A percentile compares a stretch with the other conserved stretches of the same genome.
Conservation (phyloP, 2,888 invertebrate species). For the Gandaritis pyraliata region DNA sequence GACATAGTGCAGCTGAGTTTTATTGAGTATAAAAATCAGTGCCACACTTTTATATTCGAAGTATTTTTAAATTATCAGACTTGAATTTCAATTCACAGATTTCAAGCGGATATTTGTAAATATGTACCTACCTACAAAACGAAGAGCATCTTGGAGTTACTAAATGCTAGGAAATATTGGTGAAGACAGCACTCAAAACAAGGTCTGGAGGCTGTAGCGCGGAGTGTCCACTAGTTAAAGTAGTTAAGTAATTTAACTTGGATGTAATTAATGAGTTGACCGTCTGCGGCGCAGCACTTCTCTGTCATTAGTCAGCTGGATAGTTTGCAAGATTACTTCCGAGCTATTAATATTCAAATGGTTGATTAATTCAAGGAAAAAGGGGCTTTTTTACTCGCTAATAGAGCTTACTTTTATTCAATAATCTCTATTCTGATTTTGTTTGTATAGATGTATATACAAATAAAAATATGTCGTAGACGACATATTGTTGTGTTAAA, state of each 20-base stretch:
- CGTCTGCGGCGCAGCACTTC: constrained; percentile 53
- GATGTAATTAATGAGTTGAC: constrained; percentile 65
- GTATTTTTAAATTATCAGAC: not conserved
- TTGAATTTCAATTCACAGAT: no score
- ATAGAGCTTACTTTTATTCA: no score
- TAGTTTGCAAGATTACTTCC: constrained; percentile 49
- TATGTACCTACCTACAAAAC: no score
- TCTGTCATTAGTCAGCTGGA: constrained; percentile 53
- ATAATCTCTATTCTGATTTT: no score
- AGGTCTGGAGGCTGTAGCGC: constrained; percentile 31
- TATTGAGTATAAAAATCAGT: constrained; percentile 12
- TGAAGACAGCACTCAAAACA: constrained; percentile 28
- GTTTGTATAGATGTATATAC: no score
- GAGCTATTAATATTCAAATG: constrained; percentile 29
- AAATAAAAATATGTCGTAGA: no score
- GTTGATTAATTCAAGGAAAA: constrained; percentile 15
- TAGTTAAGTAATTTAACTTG: constrained; percentile 53
- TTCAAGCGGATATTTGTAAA: no score
- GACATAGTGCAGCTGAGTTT: constrained; percentile 13
- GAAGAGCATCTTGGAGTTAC: constrained; percentile 18
- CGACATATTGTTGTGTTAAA: no score
- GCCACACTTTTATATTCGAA: constrained; percentile 1
- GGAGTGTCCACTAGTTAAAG: constrained; percentile 40
- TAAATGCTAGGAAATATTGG: constrained; percentile 32
- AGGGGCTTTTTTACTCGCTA: not conserved